phyloP scores from a whole-genome alignment of 2,888 invertebrate species.

The Rhingia campestris region DNA sequence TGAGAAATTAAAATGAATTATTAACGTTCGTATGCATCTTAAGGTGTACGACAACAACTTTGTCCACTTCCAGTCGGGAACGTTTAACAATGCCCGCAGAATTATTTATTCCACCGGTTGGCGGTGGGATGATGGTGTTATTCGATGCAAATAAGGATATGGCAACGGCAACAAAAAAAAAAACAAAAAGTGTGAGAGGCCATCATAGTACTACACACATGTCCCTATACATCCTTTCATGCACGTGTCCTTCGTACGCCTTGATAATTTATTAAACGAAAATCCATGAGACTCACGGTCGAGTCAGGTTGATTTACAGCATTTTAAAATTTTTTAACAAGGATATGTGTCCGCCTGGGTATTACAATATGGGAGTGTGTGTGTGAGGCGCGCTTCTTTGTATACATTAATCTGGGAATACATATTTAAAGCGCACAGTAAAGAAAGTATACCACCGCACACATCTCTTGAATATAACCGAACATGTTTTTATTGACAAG shows the following conservation, averaged over 20 bases:
- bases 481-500: constrained; percentile 51
- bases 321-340: constrained; percentile 63
- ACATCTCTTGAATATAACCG: constrained; percentile 30
- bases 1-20: constrained; percentile 74
- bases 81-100: constrained; percentile 64
- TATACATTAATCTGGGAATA: constrained; percentile 41
- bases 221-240: constrained; percentile 47
- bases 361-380: background rate
- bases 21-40: constrained; percentile 70
- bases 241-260: constrained; percentile 58
- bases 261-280: constrained; percentile 71
- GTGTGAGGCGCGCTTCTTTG: background rate
- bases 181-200: background rate
- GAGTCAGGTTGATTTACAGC: constrained; percentile 71
- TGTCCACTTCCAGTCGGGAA: constrained; percentile 60
- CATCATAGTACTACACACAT: constrained; percentile 21
- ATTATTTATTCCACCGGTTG: constrained; percentile 65
- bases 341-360: constrained; percentile 43
- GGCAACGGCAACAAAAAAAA: constrained; percentile 20
- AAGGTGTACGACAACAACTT: constrained; percentile 70
- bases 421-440: constrained; percentile 38
- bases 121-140: background rate
- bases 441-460: constrained; percentile 8
- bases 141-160: constrained; percentile 52
- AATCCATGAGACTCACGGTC: constrained; percentile 66